Base-by-base conservation (phyloP, 2,113 vertebrate genomes). In the Colinus virginianus region DNA sequence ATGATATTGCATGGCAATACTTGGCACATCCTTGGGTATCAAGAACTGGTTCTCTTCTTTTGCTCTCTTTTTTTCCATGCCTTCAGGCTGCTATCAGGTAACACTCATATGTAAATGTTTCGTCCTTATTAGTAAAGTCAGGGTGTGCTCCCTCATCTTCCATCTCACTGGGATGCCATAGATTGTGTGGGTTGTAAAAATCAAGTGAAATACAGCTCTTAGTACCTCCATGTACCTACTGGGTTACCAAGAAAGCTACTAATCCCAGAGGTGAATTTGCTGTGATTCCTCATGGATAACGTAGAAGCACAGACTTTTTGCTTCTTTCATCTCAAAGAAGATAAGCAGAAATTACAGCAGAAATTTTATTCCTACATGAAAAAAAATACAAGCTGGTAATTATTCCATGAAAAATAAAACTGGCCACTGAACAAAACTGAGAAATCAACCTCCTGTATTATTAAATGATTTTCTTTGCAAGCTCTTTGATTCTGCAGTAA, bases 401-500 rank as follows among this genome's bases (percentile, higher is more conserved):
- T 70, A 91, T 63, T 38, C 19, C 19, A 5, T 55, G 71, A 72
- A 85, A 91, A 94, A 63, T 74, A 77, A 90, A 96, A 45, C 71
- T 10, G 63, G 70, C 53, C 49, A 58, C 28, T 30, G 42, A 79
- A 90, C 26, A 74, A 90, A 93, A 38, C 22, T 3, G 23, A 42
- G 59, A 63, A 90, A 83, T 67, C 1, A 0, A 55, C 32, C 55
- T 77, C 82, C 82, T 83, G 53, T 49, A 43, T 11, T 42, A 55
- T 9, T 91, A 49, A 88, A 80, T 71, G 0, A 70, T 67, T 91
- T 77, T 40, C 32, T 85, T 91, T 62, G 45, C 21, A 36, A 26
- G 9, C 2, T 61, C 63, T 83, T 67, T 30, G 10, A 46, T 83
- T 83, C 55, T 59, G 25, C 68, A 83, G 25, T 58, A 67, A 87